phyloP scores from a whole-genome alignment of 2,888 invertebrate species.

The Morpho deidamia region DNA sequence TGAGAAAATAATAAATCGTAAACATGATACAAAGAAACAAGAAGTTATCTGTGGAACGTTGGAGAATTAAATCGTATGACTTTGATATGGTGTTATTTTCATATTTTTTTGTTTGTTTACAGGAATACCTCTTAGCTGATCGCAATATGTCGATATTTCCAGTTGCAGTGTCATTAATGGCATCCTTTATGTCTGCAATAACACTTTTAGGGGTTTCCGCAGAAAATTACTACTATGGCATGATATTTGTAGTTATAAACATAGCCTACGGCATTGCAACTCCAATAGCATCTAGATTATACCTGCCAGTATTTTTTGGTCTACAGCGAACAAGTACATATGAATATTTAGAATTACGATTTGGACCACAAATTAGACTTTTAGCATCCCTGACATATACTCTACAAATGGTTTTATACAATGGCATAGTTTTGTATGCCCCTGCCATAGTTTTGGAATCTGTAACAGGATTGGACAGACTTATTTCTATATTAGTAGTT shows the following conservation, averaged over 20 bases:
- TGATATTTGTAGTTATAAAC: conserved; percentile 88
- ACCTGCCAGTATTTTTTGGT: conserved; percentile 91
- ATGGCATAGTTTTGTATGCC: conserved; percentile 95
- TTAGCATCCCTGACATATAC: conserved; percentile 91
- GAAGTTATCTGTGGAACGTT: neutral
- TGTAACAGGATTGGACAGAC: conserved; percentile 87
- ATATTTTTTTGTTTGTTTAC: too few relatives aligned
- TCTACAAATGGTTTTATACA: conserved; percentile 92
- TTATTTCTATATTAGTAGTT: conserved; percentile 85
- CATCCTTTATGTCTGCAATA: conserved; percentile 96
- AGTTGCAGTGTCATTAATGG: conserved; percentile 93
- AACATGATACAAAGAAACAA: too few relatives aligned
- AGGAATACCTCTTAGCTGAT: conserved; percentile 92
- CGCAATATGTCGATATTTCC: conserved; percentile 88
- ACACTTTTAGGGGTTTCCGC: conserved; percentile 92
- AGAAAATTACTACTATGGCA: conserved; percentile 91
- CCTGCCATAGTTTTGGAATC: conserved; percentile 94
- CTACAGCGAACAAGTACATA: conserved; percentile 92
- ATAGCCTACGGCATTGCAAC: conserved; percentile 86
- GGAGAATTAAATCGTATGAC: neutral
- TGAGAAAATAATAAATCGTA: too few relatives aligned
- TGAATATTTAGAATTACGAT: conserved; percentile 94
- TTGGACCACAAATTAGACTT: conserved; percentile 86
- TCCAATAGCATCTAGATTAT: conserved; percentile 86
- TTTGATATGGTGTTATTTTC: neutral